A percentile compares a stretch with the other conserved stretches of the same genome.
phyloP scores from a whole-genome alignment of 2,113 vertebrate genomes.

The Solea solea region DNA sequence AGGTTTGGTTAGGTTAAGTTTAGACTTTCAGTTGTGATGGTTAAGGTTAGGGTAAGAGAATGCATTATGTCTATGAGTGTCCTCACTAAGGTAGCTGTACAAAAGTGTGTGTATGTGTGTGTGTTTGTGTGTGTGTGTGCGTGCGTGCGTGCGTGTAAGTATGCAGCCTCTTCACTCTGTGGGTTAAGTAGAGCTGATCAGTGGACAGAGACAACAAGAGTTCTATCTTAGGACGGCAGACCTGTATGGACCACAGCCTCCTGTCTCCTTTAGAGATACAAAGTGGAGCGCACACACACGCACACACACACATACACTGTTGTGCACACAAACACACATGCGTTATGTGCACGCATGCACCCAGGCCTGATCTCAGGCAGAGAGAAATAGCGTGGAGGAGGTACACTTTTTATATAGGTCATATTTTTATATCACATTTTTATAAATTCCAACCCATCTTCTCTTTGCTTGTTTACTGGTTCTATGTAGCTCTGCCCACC shows the following conservation, averaged over 20 bases:
- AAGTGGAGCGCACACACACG: background rate
- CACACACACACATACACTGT: background rate
- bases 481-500: conserved; percentile 18
- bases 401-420: conserved; percentile 68
- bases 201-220: conserved; percentile 60
- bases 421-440: conserved; percentile 61
- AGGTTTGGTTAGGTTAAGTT: too few species aligned
- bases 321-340: background rate
- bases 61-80: too few species aligned
- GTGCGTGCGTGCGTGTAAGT: conserved; percentile 25
- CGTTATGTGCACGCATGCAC: conserved; percentile 1
- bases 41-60: too few species aligned
- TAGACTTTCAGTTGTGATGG: too few species aligned
- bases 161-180: conserved; percentile 28
- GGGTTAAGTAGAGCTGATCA: conserved; percentile 52
- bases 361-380: conserved; percentile 39
- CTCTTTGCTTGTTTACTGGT: conserved; percentile 53
- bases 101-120: background rate
- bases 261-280: conserved; percentile 39
- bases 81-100: too few species aligned
- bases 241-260: conserved; percentile 29
- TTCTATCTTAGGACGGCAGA: conserved; percentile 69
- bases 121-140: background rate
- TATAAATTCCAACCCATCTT: conserved; percentile 37
- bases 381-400: conserved; percentile 31